Base-by-base conservation (phyloP, 2,797 vertebrate species). In the Delichon dasypus region DNA sequence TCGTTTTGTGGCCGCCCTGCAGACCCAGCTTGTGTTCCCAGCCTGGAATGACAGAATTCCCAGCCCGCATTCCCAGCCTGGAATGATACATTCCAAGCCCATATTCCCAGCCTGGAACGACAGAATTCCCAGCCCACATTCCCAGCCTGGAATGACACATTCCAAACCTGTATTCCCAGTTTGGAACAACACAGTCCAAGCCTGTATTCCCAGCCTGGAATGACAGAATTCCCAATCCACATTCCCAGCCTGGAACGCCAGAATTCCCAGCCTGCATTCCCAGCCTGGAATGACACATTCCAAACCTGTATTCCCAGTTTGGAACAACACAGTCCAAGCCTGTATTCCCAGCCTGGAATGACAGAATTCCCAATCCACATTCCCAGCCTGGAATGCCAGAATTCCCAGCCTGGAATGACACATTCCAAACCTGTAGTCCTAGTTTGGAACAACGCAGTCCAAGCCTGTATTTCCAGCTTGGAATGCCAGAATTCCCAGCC, bases 21-120 rank as follows among this genome's bases (percentile, higher is more conserved):
- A 14, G 42, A 6, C 42, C 23, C 16, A 1, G 44, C 10, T 29
- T 36, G 57, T 34, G 5, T 74, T 90, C 82, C 78, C 10, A 7
- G 67, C 36, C n/a, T 45, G 40, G 4, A 36, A 5, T 50, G 13
- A 6, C 29, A 32, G 5, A 19, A n/a, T 32, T 70, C 21, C 34
- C 3, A 38, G 2, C 3, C 7, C 2, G 0, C 6, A 21, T 29
- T 67, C 13, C 44, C n/a, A 40, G 4, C 7, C 6, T 15, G 21
- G 4, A 53, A 2, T 48, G 23, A 5, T 32, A 14, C 10, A 19
- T 13, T 65, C 30, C 38, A 27, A 30, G 3, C 26, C 17, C 3
- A 4, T 1, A 42, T 44, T 62, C 40, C 58, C 36, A 29, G 19
- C 29, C 30, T 19, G 18, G 18, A 55, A 50, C 7, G 15, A 2